Conservation (phyloP, 2,113 vertebrate species). For the Lichenostomus cassidix region DNA sequence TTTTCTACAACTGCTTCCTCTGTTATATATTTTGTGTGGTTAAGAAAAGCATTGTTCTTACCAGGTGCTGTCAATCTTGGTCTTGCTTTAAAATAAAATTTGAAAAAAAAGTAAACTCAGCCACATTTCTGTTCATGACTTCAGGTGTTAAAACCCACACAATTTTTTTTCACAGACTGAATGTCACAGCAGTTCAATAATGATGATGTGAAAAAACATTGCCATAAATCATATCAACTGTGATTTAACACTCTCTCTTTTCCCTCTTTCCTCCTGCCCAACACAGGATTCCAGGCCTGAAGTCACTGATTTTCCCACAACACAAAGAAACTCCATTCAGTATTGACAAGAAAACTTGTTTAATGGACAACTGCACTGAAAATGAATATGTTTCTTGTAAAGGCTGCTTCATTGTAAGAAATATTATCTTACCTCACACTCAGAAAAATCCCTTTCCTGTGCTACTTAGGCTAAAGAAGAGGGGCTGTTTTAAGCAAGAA, state of each 20-base stretch:
- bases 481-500: neutral
- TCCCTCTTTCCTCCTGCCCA: neutral
- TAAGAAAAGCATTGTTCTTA: neutral
- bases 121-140: neutral
- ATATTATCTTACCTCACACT: neutral
- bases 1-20: neutral
- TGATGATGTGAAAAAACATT: neutral
- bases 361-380: neutral
- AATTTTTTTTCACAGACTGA: neutral
- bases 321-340: neutral
- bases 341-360: neutral
- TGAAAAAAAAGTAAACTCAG: neutral
- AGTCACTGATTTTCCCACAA: neutral
- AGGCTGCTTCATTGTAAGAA: neutral
- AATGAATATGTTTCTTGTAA: neutral
- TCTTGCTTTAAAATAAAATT: neutral
- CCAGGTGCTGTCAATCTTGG: neutral
- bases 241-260: neutral
- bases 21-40: neutral
- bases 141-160: conserved; percentile 47
- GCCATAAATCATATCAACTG: neutral
- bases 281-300: neutral
- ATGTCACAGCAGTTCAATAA: conserved; percentile 16
- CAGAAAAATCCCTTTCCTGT: neutral
- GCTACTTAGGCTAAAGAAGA: neutral